These are phyloP conservation scores for Cryptoprocta ferox DNA, from an alignment of 2,797 vertebrate genomes.

Conservation along the genomic window DNA sequence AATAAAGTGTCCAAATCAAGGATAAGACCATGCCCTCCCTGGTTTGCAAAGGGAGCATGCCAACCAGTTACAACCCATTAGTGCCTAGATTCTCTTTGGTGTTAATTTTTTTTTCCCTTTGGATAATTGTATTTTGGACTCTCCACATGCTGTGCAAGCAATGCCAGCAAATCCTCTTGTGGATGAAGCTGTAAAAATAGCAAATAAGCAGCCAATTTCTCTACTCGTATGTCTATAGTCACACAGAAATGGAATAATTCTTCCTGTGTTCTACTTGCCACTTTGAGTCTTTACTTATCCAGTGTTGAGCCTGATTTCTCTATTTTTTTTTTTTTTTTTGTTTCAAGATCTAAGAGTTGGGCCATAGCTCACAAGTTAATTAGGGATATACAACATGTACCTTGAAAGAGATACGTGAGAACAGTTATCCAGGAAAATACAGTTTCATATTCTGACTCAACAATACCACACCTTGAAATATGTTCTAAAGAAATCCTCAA, in stretches of 20 bases:
- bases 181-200: slow-evolving; percentile 24
- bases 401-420: slow-evolving; percentile 4
- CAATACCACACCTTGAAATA: neutral
- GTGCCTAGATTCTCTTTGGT: neutral
- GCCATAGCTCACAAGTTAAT: neutral
- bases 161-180: slow-evolving; percentile 17
- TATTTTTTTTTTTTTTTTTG: neutral
- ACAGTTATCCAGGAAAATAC: neutral
- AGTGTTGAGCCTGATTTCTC: neutral
- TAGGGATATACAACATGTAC: neutral
- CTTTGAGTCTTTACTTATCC: neutral
- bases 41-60: neutral
- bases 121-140: slow-evolving; percentile 33
- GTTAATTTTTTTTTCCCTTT: neutral
- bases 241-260: neutral
- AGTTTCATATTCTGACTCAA: neutral
- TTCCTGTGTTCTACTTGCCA: neutral
- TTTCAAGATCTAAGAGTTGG: slow-evolving; percentile 7
- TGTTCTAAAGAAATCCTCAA: neutral
- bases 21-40: neutral
- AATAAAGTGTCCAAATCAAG: neutral
- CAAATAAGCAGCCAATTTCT: neutral
- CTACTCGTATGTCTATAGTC: neutral
- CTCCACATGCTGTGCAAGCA: neutral
- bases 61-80: neutral